Conservation (phyloP, 2,797 vertebrate species). For the Hydrophis major region DNA sequence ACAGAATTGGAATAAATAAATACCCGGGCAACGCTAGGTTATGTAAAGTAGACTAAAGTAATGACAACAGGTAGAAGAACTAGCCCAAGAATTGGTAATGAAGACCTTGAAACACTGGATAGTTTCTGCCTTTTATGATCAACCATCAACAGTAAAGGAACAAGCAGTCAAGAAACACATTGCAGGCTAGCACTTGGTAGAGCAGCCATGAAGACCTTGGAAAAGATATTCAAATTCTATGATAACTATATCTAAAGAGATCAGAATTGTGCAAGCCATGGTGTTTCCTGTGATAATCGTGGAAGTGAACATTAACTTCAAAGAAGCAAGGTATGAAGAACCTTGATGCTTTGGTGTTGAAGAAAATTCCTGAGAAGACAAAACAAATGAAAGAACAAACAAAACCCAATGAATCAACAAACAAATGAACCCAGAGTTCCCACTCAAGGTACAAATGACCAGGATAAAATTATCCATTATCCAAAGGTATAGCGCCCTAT, state of each 20-base stretch:
- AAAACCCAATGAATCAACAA: neutral
- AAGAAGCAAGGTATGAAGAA: neutral
- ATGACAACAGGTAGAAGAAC: neutral
- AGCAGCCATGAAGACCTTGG: neutral
- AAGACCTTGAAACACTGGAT: neutral
- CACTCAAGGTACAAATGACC: neutral
- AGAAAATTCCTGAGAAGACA: neutral
- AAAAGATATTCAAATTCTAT: neutral
- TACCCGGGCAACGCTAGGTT: no score
- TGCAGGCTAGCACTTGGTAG: neutral
- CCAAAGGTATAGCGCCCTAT: neutral
- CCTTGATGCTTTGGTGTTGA: neutral
- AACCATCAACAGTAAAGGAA: neutral
- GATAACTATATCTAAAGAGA: neutral
- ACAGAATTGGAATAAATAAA: no score
- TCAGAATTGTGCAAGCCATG: neutral
- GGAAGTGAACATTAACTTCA: neutral
- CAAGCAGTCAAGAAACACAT: neutral
- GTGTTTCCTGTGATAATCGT: neutral
- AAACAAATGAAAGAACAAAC: neutral
- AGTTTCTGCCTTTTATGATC: neutral
- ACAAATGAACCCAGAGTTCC: neutral
- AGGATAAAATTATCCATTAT: neutral
- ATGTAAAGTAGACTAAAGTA: neutral
- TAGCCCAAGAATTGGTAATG: neutral